Conservation (phyloP, 2,797 vertebrate species). For the Micromesistius poutassou region DNA sequence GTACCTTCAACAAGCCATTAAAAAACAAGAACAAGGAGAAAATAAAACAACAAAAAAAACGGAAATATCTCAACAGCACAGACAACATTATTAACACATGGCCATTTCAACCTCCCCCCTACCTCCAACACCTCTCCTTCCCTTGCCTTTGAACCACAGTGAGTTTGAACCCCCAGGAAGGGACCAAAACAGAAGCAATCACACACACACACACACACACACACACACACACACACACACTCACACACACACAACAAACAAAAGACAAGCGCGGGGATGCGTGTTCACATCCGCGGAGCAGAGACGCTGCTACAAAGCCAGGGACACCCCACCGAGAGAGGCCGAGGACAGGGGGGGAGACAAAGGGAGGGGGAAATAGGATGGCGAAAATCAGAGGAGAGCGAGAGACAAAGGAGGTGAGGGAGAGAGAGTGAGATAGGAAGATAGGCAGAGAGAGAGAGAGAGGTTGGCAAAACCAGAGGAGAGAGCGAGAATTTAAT, state of each 20-base stretch:
- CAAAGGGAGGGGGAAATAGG: neutral
- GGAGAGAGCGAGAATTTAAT: conserved; percentile 23
- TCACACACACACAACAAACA: neutral
- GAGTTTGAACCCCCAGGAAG: conserved; percentile 13
- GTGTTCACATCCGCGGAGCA: neutral
- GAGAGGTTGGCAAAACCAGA: neutral
- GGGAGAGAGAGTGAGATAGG: neutral
- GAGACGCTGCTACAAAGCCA: neutral
- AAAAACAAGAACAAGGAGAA: conserved; percentile 37
- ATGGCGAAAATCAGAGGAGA: neutral
- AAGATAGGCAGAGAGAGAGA: neutral
- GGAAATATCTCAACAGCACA: conserved; percentile 34
- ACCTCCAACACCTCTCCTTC: neutral
- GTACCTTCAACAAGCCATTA: conserved; percentile 37
- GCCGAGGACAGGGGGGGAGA: neutral
- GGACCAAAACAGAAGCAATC: conserved; percentile 11
- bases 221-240: conserved; percentile 19
- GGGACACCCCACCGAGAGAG: neutral
- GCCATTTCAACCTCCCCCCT: conserved; percentile 33
- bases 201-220: conserved; percentile 20
- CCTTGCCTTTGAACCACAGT: conserved; percentile 20
- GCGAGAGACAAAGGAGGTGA: neutral
- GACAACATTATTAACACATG: conserved; percentile 42
- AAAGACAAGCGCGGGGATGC: too few species aligned
- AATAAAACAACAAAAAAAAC: conserved; percentile 25